Evolutionary conservation across 2,113 vertebrate genomes (phyloP), one percentile per base, ranked within the genome.

Genomic region (Amblyopsis rosae): DNA sequence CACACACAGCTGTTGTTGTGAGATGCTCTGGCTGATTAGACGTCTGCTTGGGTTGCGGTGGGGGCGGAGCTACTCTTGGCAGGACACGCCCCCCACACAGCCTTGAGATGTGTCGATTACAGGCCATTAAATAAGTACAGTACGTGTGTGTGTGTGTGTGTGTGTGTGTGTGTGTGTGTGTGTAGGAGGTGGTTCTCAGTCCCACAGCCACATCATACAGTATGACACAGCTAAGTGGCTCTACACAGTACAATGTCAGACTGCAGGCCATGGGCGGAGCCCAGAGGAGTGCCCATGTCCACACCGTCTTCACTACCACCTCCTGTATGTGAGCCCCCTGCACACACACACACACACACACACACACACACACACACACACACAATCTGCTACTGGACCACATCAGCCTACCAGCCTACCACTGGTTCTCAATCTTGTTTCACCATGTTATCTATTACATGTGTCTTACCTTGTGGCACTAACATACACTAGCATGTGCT

Each of bases 151-250:
- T 60, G 10, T 47, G n/a, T 73, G 9, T 72, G 11, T 73, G 47
- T 54, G 10, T 47, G n/a, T 73, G 9, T 72, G 11, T 73, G 47
- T 54, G 54, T 81, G 5, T 26, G 0, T 85, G 79, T 45, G 41
- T 15, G 10, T 59, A 98, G 97, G 94, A 97, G 76, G 87, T 98
- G 55, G 80, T 93, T 76, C 76, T 98, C 17, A 89, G 92, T 3
- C 93, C 95, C 0, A 94, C 94, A 1, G 90, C 91, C 13, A 94
- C 92, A 9, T 95, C 95, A 2, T 96, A 98, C 81, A 92, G 57
- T 85, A 88, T 98, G 85, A 16, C 81, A 2, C 90, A 93, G n/a
- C 92, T 99, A 13, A 94, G 71, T 12, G 90, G 93, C 4, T 95
- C 94, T 32, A 94, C 94, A 0, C 91, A 93, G 69, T 96, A 98